Conservation (phyloP, 1,140 invertebrate genomes). For the Drosophila trapezifrons region DNA sequence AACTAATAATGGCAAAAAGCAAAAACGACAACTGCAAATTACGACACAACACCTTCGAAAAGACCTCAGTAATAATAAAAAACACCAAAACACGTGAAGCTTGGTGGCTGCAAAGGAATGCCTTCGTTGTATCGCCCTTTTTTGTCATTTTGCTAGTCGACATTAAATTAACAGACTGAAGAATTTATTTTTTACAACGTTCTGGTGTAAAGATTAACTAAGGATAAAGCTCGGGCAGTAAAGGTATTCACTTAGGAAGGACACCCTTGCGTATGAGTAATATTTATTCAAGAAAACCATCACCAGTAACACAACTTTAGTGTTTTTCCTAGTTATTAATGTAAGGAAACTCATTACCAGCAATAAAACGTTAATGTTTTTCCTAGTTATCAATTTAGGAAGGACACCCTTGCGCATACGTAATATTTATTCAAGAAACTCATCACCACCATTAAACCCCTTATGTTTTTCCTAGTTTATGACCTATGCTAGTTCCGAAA, state of each 20-base stretch:
- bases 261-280: slow-evolving; percentile 4
- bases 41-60: slow-evolving; percentile 82
- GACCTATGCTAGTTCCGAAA: background rate
- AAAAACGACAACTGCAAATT: slow-evolving; percentile 80
- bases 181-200: no score
- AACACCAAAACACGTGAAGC: slow-evolving; percentile 54
- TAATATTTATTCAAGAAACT: background rate
- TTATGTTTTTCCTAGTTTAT: no score
- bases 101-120: slow-evolving; percentile 74
- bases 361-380: background rate
- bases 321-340: no score
- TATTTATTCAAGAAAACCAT: background rate
- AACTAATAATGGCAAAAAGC: slow-evolving; percentile 82
- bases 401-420: slow-evolving; percentile 1
- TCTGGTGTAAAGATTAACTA: no score
- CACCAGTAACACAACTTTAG: no score
- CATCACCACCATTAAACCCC: background rate
- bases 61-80: slow-evolving; percentile 75
- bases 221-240: no score
- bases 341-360: no score
- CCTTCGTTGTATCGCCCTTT: slow-evolving; percentile 73
- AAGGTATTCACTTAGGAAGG: no score
- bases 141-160: slow-evolving; percentile 30
- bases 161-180: no score
- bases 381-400: background rate